Evolutionary conservation across 1,140 invertebrate species (phyloP).

Genomic region (Lepidurus arcticus): DNA sequence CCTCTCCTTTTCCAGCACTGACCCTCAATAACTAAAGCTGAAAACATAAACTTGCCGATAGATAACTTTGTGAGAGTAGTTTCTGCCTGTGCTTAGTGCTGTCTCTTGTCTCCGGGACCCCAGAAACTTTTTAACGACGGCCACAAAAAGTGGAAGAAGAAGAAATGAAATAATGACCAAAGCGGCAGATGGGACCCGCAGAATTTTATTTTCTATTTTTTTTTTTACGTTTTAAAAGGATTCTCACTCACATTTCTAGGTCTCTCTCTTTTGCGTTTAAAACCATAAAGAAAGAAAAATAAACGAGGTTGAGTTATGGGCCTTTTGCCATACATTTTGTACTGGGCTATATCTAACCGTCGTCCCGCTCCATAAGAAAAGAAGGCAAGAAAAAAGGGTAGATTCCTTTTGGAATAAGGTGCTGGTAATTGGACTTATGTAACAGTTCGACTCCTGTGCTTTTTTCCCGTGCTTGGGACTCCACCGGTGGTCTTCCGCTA

Average conservation of each 20-base stretch:
- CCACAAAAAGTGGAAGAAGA: not conserved
- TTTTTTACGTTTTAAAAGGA: not conserved
- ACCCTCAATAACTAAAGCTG: not conserved
- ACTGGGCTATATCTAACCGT: not conserved
- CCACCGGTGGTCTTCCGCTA: constrained; percentile 12
- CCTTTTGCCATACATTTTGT: not conserved
- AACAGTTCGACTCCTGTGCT: constrained; percentile 14
- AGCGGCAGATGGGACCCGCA: constrained; percentile 16
- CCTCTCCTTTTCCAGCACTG: not conserved
- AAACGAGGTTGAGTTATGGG: constrained; percentile 5
- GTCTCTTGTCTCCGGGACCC: not conserved
- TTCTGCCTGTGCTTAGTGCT: not conserved
- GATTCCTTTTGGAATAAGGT: constrained; percentile 11
- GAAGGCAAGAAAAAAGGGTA: constrained; percentile 17
- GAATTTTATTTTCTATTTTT: not conserved
- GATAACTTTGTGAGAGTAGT: not conserved
- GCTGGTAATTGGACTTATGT: not conserved
- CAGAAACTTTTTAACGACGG: not conserved
- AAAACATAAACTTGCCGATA: not conserved
- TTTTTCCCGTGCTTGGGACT: not conserved
- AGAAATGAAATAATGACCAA: constrained; percentile 11
- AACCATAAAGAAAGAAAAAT: not conserved
- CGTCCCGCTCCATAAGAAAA: not conserved
- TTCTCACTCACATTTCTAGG: not conserved
- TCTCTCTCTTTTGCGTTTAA: not conserved